Conservation (phyloP, 2,888 invertebrate genomes). For the Ophion obscuratus region DNA sequence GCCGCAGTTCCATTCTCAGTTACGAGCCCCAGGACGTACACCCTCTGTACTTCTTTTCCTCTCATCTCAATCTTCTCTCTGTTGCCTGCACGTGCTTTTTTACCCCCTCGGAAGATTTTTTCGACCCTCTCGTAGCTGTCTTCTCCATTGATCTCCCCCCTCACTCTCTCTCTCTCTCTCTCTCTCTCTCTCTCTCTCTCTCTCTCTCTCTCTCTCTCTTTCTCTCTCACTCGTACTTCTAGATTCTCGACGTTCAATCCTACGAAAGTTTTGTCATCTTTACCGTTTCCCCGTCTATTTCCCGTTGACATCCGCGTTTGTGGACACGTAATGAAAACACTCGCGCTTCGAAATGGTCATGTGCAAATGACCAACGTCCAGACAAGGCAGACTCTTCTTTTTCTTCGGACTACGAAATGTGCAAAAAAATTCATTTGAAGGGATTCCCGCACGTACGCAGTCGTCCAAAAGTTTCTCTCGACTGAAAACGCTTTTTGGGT, state of each 20-base stretch:
- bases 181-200: slow-evolving; percentile 2
- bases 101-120: slow-evolving; percentile 1
- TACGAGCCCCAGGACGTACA: slow-evolving; percentile 66
- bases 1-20: slow-evolving; percentile 73
- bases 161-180: slow-evolving; percentile 7
- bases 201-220: neutral
- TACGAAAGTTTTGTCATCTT: slow-evolving; percentile 37
- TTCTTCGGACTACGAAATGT: slow-evolving; percentile 14
- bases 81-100: slow-evolving; percentile 31
- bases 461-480: too few species aligned
- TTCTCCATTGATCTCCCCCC: slow-evolving; percentile 57
- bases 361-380: slow-evolving; percentile 19
- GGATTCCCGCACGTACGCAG: too few species aligned
- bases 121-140: slow-evolving; percentile 20
- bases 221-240: slow-evolving; percentile 8
- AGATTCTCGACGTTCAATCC: slow-evolving; percentile 28
- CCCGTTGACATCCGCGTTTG: neutral
- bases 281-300: slow-evolving; percentile 20
- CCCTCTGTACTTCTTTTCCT: slow-evolving; percentile 52
- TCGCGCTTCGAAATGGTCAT: slow-evolving; percentile 53
- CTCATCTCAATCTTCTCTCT: slow-evolving; percentile 34
- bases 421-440: neutral
- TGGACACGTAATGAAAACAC: slow-evolving; percentile 10
- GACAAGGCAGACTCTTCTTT: slow-evolving; percentile 7
- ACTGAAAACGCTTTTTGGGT: too few species aligned